Evolutionary conservation across 2,888 invertebrate species (phyloP), one percentile per base, ranked within the genome.

Genomic region (Nebria salina): DNA sequence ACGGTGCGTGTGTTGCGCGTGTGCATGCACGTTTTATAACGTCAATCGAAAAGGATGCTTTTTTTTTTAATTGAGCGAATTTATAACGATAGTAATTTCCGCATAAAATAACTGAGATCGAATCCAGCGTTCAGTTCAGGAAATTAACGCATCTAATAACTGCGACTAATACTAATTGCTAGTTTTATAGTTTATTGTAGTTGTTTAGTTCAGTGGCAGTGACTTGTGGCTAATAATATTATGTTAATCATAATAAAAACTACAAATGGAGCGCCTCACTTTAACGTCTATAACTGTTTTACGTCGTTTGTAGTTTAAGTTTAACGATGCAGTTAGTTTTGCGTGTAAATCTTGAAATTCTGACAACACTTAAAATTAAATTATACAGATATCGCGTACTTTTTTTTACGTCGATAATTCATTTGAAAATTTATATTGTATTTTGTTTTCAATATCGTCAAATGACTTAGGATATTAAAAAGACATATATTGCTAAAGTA

Each of bases 41-140:
- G 13, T 54, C 8, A 66, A 73, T 78, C 2, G 34, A 34, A 74
- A 73, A 78, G 74, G 74, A 78, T 78, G 78, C 65, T 41, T 78
- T 78, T 78, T 78, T 9, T 54, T 54, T 78, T 77, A 77, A 78
- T 78, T 66, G 74, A 78, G 42, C 68, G 66, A 78, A 78, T 78
- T 78, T 78, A 78, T 74, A 74, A 64, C 78, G 42, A 34, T 42
- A 25, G 74, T 72, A 78, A 74, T 78, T 73, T 78, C 78, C 78
- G 65, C 73, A 65, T 68, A 54, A 54, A 54, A 54, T 54, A 54
- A 54, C 54, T 54, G 7, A 54, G 11, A 54, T 54, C 4, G 2
- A 11, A 54, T 54, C 13, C 54, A 0, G 54, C 13, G 54, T 54
- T 54, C 13, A 54, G 54, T 54, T 54, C 54, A 54, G 54, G 54